These are phyloP conservation scores for Nemotelus nigrinus DNA, from an alignment of 2,888 invertebrate genomes.

Conservation along the genomic window DNA sequence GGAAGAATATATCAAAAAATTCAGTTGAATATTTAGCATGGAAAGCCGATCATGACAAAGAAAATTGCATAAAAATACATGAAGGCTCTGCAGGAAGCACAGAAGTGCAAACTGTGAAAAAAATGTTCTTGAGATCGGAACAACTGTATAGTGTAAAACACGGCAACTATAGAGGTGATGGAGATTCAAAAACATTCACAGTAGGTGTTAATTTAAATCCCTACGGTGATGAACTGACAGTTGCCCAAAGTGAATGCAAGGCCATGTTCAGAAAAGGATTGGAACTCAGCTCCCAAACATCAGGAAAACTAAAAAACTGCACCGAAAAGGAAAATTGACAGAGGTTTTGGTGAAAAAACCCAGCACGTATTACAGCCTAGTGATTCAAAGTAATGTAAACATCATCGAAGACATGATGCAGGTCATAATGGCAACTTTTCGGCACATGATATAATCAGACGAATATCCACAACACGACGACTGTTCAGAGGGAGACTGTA, in stretches of 20 bases:
- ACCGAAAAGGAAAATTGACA: not conserved
- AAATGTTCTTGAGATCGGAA: slow-evolving; percentile 45
- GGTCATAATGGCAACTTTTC: not conserved
- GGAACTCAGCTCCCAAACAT: slow-evolving; percentile 46
- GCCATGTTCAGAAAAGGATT: slow-evolving; percentile 45
- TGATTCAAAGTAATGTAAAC: not conserved
- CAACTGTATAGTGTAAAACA: slow-evolving; percentile 46
- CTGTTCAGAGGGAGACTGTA: slow-evolving; percentile 7
- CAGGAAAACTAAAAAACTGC: too few species aligned
- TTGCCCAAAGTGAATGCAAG: slow-evolving; percentile 7
- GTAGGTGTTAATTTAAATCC: slow-evolving; percentile 48
- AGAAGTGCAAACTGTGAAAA: slow-evolving; percentile 46
- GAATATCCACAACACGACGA: slow-evolving; percentile 23
- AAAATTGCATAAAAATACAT: slow-evolving; percentile 8
- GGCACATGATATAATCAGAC: not conserved
- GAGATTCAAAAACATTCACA: slow-evolving; percentile 48
- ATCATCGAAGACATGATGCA: not conserved
- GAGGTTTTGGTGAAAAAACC: not conserved
- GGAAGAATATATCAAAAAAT: too few species aligned
- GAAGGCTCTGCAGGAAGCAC: slow-evolving; percentile 34
- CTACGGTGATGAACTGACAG: slow-evolving; percentile 37
- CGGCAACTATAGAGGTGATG: slow-evolving; percentile 48
- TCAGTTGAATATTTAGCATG: slow-evolving; percentile 7
- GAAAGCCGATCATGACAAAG: slow-evolving; percentile 21
- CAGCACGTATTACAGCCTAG: not conserved